Conservation (phyloP, 1,140 invertebrate genomes). For the Ceratina japonica region DNA sequence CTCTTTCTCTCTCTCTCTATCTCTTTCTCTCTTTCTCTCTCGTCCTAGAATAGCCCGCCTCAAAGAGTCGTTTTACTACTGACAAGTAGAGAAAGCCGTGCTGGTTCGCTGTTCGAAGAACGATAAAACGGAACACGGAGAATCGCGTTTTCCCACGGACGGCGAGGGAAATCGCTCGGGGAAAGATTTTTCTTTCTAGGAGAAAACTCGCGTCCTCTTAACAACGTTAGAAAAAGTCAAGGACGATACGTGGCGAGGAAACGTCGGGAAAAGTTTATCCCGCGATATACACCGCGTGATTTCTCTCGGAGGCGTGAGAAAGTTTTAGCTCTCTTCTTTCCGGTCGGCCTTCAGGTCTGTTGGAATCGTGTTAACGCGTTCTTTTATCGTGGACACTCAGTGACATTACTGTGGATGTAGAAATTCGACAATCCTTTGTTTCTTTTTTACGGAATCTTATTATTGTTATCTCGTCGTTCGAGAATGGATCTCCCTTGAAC, state of each 20-base stretch:
- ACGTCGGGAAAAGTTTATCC: conserved; percentile 11
- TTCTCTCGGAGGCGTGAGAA: neutral
- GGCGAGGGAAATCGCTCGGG: neutral
- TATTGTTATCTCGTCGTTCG: neutral
- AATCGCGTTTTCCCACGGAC: neutral
- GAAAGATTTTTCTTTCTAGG: conserved; percentile 1
- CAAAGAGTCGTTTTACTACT: conserved; percentile 12
- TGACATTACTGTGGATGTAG: neutral
- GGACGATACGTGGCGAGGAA: conserved; percentile 1
- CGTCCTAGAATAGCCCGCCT: neutral
- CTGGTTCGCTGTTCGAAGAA: conserved; percentile 3
- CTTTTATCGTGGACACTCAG: too few species aligned
- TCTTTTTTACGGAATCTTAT: neutral
- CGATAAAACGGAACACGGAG: neutral
- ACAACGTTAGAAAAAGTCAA: conserved; percentile 6
- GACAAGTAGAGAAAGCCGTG: conserved; percentile 25
- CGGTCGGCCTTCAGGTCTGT: neutral
- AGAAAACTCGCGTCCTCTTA: conserved; percentile 9
- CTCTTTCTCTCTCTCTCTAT: too few species aligned
- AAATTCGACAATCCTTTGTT: neutral
- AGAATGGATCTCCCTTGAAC: too few species aligned
- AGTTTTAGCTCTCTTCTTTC: neutral
- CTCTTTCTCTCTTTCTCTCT: neutral
- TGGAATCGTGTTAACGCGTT: neutral
- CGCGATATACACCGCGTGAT: too few species aligned